phyloP scores from a whole-genome alignment of 1,140 invertebrate genomes.

The Teleopsis dalmanni region DNA sequence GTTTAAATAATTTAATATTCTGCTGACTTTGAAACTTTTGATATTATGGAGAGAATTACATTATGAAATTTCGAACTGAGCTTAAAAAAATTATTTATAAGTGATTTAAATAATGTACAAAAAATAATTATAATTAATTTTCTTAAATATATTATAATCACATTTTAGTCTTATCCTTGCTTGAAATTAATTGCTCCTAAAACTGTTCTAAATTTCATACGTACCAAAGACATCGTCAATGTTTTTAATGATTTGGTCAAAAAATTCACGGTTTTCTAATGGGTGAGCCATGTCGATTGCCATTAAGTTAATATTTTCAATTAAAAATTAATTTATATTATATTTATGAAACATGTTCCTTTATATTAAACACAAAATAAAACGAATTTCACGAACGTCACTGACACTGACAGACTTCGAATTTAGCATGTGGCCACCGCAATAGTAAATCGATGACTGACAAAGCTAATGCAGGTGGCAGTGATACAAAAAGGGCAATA shows the following conservation, averaged over 20 bases:
- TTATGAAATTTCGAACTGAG: background rate
- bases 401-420: slow-evolving; percentile 1
- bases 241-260: slow-evolving; percentile 38
- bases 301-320: background rate
- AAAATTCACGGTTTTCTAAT: slow-evolving; percentile 36
- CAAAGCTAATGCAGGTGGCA: too few species aligned
- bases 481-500: too few species aligned
- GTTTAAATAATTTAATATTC: too few species aligned
- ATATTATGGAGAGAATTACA: too few species aligned
- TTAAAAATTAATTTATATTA: background rate
- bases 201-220: too few species aligned
- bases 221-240: slow-evolving; percentile 41
- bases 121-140: background rate
- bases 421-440: slow-evolving; percentile 4
- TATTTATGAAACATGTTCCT: too few species aligned
- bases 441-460: slow-evolving; percentile 12
- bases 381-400: background rate
- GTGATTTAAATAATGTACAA: background rate
- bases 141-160: background rate
- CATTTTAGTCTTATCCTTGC: background rate
- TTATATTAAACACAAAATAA: background rate
- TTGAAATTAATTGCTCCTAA: background rate
- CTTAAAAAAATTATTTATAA: background rate
- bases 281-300: slow-evolving; percentile 7
- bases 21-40: too few species aligned